These are phyloP conservation scores for Promerops cafer DNA, from an alignment of 2,113 vertebrate genomes.

Conservation along the genomic window DNA sequence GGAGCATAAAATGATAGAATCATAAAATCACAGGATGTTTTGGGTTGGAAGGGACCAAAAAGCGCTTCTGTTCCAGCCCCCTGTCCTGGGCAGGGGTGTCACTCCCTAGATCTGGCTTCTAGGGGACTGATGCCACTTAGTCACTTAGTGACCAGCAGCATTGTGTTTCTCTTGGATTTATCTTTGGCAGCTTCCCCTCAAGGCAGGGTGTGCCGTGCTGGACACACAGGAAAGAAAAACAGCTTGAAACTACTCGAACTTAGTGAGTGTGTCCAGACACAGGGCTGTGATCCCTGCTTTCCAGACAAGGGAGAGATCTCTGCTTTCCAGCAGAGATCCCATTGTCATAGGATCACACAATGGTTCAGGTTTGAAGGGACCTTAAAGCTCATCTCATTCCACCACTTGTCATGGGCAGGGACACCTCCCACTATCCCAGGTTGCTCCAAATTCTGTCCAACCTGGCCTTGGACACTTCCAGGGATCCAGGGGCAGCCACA, in stretches of 20 bases:
- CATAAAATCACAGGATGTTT: background rate
- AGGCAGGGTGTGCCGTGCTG: background rate
- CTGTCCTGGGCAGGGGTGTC: background rate
- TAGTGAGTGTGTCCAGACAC: background rate
- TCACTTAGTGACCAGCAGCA: background rate
- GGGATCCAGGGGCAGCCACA: background rate
- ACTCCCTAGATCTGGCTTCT: background rate
- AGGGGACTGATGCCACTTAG: background rate
- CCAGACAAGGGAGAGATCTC: background rate
- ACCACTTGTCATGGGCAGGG: fast-evolving
- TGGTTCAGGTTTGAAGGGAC: background rate
- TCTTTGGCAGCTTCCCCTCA: background rate
- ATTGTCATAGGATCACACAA: background rate
- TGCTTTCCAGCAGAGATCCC: background rate
- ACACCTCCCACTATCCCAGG: background rate
- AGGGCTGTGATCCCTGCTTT: background rate
- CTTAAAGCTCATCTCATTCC: fast-evolving
- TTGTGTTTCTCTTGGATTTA: background rate
- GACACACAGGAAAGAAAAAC: background rate
- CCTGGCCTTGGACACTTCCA: background rate
- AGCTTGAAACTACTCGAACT: background rate
- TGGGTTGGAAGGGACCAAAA: background rate
- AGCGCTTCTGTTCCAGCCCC: background rate
- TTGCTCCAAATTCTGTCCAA: fast-evolving
- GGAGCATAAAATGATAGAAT: background rate